Evolutionary conservation across 2,113 vertebrate species (phyloP), one percentile per base, ranked within the genome.

Genomic region (Uropsilus gracilis): DNA sequence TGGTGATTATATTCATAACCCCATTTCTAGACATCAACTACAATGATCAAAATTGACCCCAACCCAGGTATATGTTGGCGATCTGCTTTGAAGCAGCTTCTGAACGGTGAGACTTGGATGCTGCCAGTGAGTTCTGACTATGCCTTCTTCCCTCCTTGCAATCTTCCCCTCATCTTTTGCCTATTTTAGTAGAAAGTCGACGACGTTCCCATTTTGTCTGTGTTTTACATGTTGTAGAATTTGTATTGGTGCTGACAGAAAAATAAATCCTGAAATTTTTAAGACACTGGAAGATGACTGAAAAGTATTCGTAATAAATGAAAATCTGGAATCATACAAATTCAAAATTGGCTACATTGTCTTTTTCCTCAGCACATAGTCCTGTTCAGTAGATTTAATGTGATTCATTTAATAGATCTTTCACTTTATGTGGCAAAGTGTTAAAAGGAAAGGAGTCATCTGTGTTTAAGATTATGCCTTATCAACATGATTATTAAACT

Each of bases 1-100:
- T 75, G 77, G 82, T 98, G 96, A 96, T 97, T 97, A 92, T 93
- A 95, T 97, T 96, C 95, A 97, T 97, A 97, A 97, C 97, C 97
- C 92, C 16, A 8, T 96, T 97, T 95, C 94, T 92, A 95, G 92
- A 96, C 81, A 22, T 96, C 96, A 89, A 81, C 64, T 92, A 90
- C 93, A 94, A 94, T 91, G 81, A 96, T 85, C 94, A 86, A 87
- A 94, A 93, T 86, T 97, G 96, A 91, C 92, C 97, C 94, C 57
- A 85, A 69, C 95, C 28, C 0, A 22, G 97, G 97, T 97, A 96
- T 53, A 53, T 55, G 13, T 86, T 96, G 87, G 90, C 16, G 61
- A 96, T 97, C 86, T 95, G 95, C 57, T 84, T 66, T 73, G 92
- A 84, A 66, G 77, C 64, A 28, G 92, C 57, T 87, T 85, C 96